phyloP scores from a whole-genome alignment of 1,140 invertebrate species.

The Coboldia fuscipes region DNA sequence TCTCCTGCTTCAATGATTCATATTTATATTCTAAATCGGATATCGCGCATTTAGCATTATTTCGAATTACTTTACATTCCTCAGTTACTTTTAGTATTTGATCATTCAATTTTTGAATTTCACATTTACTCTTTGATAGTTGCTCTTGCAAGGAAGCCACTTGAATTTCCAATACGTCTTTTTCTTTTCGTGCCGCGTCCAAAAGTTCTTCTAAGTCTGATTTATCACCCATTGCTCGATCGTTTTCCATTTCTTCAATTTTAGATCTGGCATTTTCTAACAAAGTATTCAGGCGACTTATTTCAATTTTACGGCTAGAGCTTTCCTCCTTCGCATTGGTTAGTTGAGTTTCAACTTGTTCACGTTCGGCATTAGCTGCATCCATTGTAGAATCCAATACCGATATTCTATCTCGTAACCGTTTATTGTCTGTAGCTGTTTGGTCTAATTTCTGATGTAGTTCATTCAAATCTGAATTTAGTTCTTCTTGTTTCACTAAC shows the following conservation, averaged over 20 bases:
- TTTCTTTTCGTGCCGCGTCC: conserved; percentile 43
- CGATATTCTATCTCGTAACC: conserved; percentile 39
- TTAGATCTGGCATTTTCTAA: conserved; percentile 63
- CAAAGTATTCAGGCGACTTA: conserved; percentile 47
- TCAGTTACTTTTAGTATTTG: conserved; percentile 50
- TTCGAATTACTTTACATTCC: conserved; percentile 56
- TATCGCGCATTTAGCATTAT: conserved; percentile 60
- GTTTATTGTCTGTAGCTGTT: conserved; percentile 32
- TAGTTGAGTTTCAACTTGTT: conserved; percentile 46
- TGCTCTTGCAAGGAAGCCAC: conserved; percentile 55
- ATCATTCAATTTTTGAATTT: conserved; percentile 48
- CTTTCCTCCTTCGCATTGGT: conserved; percentile 41
- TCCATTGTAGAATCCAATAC: conserved; percentile 48
- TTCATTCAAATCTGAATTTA: conserved; percentile 40
- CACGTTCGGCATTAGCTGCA: conserved; percentile 42
- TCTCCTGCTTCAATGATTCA: conserved; percentile 48
- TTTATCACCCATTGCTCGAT: conserved; percentile 32
- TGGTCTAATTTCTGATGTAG: conserved; percentile 24
- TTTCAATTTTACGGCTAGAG: conserved; percentile 44
- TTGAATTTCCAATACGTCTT: conserved; percentile 42
- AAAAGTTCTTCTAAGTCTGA: conserved; percentile 46
- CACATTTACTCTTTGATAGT: conserved; percentile 49
- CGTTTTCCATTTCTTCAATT: conserved; percentile 37
- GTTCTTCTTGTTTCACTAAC: conserved; percentile 57
- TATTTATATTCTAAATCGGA: conserved; percentile 59